These are phyloP conservation scores for Cotesia chilonis DNA, from an alignment of 1,140 invertebrate genomes.

Conservation along the genomic window DNA sequence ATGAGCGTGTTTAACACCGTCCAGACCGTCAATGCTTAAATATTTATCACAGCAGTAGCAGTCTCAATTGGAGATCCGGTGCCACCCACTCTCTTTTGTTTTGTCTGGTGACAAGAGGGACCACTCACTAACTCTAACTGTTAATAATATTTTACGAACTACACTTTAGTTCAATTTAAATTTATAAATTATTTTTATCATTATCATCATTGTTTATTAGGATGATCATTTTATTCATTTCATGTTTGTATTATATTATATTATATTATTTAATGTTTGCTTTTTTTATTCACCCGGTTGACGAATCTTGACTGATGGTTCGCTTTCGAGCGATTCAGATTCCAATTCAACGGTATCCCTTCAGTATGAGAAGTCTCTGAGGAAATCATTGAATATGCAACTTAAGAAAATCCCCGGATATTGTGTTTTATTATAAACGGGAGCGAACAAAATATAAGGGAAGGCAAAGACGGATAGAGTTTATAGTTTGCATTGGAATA, in stretches of 20 bases:
- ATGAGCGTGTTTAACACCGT: conserved; percentile 37
- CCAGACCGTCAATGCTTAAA: conserved; percentile 50
- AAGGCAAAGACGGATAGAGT: conserved; percentile 42
- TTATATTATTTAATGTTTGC: conserved; percentile 10
- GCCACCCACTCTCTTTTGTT: conserved; percentile 46
- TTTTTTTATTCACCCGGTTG: conserved; percentile 30
- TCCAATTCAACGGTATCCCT: conserved; percentile 49
- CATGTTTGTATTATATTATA: not conserved
- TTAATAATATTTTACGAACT: not conserved
- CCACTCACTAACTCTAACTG: conserved; percentile 12
- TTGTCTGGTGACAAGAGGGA: conserved; percentile 10
- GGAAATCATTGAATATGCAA: conserved; percentile 78
- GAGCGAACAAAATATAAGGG: conserved; percentile 21
- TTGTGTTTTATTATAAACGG: conserved; percentile 68
- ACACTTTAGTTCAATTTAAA: conserved; percentile 8
- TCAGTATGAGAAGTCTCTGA: conserved; percentile 65
- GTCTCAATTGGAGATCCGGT: conserved; percentile 57
- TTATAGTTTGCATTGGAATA: conserved; percentile 57
- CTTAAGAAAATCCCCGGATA: conserved; percentile 69
- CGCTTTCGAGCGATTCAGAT: conserved; percentile 36
- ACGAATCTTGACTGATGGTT: conserved; percentile 27
- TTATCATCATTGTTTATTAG: not conserved
- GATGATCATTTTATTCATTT: not conserved
- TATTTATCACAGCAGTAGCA: conserved; percentile 56
- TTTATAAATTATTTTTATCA: conserved; percentile 1